Conservation (phyloP, 2,888 invertebrate species). For the Drosophila ustulata region DNA sequence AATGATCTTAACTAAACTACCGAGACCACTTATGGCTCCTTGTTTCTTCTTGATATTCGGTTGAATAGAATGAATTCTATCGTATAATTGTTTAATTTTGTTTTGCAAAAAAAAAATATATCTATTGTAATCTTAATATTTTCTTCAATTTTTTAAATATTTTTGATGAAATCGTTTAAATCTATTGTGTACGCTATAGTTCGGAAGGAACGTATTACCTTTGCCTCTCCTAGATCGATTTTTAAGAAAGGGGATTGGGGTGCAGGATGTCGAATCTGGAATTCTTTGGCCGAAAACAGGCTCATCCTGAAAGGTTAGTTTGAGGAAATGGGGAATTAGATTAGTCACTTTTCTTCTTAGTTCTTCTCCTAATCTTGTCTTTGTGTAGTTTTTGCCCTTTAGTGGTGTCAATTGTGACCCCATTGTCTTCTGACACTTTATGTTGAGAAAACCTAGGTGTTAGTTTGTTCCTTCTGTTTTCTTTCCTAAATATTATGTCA, state of each 20-base stretch:
- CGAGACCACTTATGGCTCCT: not conserved
- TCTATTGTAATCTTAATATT: not conserved
- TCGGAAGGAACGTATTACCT: too few relatives aligned
- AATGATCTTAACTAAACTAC: not conserved
- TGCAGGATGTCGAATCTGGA: not conserved
- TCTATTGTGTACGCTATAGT: not conserved
- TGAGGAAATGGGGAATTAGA: not conserved
- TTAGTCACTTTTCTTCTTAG: not conserved
- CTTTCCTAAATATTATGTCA: too few relatives aligned
- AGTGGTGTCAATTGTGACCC: too few relatives aligned
- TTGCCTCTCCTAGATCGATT: not conserved
- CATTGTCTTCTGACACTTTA: too few relatives aligned
- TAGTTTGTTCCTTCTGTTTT: too few relatives aligned
- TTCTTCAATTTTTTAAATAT: not conserved
- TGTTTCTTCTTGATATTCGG: not conserved
- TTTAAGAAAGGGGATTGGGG: not conserved
- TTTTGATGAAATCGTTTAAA: not conserved
- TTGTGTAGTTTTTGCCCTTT: too few relatives aligned
- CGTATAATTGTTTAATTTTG: not conserved
- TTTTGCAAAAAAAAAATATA: not conserved
- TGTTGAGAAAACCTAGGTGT: too few relatives aligned
- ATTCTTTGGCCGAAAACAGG: not conserved
- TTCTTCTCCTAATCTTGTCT: too few relatives aligned
- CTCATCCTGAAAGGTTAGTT: not conserved
- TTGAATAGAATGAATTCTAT: not conserved